phyloP scores from a whole-genome alignment of 2,888 invertebrate species.

The Bellardia bayeri region DNA sequence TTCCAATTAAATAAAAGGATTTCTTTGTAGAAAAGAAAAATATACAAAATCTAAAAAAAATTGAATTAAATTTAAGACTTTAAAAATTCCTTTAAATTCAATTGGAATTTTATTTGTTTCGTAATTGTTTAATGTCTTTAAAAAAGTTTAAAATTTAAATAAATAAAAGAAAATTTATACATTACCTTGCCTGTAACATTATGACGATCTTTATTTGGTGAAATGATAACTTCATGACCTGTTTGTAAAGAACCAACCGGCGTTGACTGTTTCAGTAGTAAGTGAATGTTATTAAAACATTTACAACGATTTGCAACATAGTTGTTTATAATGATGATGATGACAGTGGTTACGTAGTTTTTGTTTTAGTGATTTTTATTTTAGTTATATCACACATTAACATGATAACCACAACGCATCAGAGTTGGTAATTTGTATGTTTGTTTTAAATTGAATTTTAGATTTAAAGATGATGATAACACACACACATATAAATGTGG shows the following conservation, averaged over 20 bases:
- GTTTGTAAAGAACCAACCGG: constrained; percentile 96
- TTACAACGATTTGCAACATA: constrained; percentile 23
- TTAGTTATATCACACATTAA: constrained; percentile 45
- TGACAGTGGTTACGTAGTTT: constrained; percentile 31
- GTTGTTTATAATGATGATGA: constrained; percentile 29
- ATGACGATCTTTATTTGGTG: constrained; percentile 95
- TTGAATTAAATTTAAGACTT: not conserved
- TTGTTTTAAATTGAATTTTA: constrained; percentile 2
- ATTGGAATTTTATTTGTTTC: constrained; percentile 8
- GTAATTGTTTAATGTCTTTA: too few relatives aligned
- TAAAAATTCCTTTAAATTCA: constrained; percentile 2
- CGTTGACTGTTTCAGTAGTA: constrained; percentile 88
- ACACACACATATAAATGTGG: constrained; percentile 28
- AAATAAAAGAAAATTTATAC: constrained; percentile 53
- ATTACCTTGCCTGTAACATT: constrained; percentile 91
- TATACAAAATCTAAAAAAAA: too few relatives aligned
- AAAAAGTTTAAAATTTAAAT: not conserved
- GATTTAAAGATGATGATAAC: constrained; percentile 46
- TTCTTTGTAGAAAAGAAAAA: too few relatives aligned
- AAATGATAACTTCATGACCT: constrained; percentile 95
- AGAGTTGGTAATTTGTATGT: not conserved
- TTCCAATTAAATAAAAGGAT: constrained; percentile 7
- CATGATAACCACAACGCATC: constrained; percentile 41
- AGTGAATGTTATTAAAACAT: constrained; percentile 36
- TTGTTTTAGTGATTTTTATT: not conserved